Conservation (phyloP, 2,113 vertebrate genomes). For the Corythaeola cristata region DNA sequence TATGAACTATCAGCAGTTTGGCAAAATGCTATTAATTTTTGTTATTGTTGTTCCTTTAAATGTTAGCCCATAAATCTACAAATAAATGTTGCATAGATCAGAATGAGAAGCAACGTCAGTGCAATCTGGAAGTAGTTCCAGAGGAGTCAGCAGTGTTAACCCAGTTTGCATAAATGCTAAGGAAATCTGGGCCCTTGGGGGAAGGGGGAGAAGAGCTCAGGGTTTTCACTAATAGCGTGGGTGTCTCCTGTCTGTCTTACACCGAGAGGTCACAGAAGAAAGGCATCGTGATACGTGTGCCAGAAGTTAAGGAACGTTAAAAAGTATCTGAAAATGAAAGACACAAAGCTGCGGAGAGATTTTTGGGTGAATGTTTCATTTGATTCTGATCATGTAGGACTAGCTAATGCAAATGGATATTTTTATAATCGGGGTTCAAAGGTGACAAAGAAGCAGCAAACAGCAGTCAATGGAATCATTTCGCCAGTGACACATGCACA, state of each 20-base stretch:
- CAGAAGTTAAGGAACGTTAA: neutral
- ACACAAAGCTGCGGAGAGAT: neutral
- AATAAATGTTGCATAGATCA: neutral
- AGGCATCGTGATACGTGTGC: rapidly evolving
- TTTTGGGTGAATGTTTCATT: neutral
- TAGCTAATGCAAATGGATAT: neutral
- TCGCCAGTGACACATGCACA: neutral
- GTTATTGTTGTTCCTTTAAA: neutral
- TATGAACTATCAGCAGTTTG: neutral
- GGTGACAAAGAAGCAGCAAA: neutral
- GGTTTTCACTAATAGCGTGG: neutral
- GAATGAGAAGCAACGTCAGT: neutral
- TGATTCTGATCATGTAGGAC: neutral
- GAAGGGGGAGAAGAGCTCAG: neutral
- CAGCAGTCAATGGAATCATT: neutral
- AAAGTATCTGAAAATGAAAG: neutral
- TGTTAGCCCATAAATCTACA: neutral
- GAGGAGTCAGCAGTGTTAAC: neutral
- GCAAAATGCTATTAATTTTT: neutral
- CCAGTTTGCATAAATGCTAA: neutral
- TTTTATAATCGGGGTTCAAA: neutral
- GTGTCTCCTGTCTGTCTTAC: neutral
- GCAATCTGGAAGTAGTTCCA: neutral
- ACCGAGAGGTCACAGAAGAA: neutral
- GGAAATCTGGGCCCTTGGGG: neutral